Percentiles rank a stretch among this genome's conserved stretches.
Evolutionary conservation across 2,888 invertebrate genomes (phyloP).

Genomic region (Polydrusus tereticollis): DNA sequence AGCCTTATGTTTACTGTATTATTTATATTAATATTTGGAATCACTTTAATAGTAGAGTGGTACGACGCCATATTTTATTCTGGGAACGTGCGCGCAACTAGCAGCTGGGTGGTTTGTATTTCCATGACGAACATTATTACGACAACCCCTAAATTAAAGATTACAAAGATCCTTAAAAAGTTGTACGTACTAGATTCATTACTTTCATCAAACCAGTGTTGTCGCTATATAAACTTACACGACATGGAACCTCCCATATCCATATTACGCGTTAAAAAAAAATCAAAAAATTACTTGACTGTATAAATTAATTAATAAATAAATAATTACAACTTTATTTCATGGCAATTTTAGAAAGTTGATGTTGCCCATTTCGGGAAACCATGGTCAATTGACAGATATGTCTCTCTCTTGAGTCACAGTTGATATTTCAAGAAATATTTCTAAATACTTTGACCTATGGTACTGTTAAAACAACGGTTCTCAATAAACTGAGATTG

Average conservation of each 20-base stretch:
- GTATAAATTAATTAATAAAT: not conserved
- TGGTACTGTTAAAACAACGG: not conserved
- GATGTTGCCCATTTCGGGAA: constrained; percentile 16
- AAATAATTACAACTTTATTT: not conserved
- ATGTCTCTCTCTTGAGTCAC: not conserved
- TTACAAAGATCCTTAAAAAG: too few relatives aligned
- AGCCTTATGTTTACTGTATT: too few relatives aligned
- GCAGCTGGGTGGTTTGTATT: too few relatives aligned
- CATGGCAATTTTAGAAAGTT: constrained; percentile 20
- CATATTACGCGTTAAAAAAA: too few relatives aligned
- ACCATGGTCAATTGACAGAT: constrained; percentile 19
- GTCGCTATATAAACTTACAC: too few relatives aligned
- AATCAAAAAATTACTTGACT: not conserved
- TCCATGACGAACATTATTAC: too few relatives aligned
- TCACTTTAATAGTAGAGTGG: too few relatives aligned
- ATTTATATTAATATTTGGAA: too few relatives aligned
- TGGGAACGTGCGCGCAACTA: not conserved
- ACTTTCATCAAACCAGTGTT: too few relatives aligned
- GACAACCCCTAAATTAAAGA: too few relatives aligned
- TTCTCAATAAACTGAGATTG: not conserved
- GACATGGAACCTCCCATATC: too few relatives aligned
- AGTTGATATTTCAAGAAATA: not conserved
- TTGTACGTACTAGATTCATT: too few relatives aligned
- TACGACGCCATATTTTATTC: constrained; percentile 1
- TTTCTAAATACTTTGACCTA: not conserved